Evolutionary conservation across 2,888 invertebrate genomes (phyloP), one percentile per base, ranked within the genome.

Genomic region (Melinaea marsaeus): DNA sequence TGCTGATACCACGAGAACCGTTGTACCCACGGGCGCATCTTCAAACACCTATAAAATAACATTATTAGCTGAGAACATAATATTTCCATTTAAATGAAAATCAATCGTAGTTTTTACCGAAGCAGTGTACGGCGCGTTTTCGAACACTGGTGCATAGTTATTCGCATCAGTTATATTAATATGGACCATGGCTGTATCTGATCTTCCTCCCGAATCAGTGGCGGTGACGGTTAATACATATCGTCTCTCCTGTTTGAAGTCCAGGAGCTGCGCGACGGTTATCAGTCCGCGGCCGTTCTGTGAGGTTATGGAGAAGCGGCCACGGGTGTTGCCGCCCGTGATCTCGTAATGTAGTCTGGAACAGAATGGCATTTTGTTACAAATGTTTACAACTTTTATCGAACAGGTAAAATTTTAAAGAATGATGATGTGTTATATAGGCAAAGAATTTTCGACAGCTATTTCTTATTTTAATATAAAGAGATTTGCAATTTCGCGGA

Each of bases 131-230:
- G 98, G 98, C 0, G 97, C 96, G 78, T 97, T 96, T 80, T 98
- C 97, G 78, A 99, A 99, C 1, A 95, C 95, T 0, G 98, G 98
- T 0, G 97, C 94, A 79, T 95, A 97, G 77, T 98, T 98, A 83
- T 99, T 99, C 0, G 98, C 98, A 85, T 98, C 98, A 0, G 97
- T 95, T 0, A 99, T 94, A 78, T 98, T 97, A 3, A 99, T 95
- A 77, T 97, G 95, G 13, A 99, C 96, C 60, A 96, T 95, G 0
- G 98, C 96, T 0, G 96, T 95, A 74, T 98, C 98, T 2, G 94
- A 95, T 57, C 97, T 90, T 0, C 97, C 97, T 0, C 97, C 98
- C 0, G 96, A 94, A 82, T 99, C 99, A 0, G 97, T 95, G 0
- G 98, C 98, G 0, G 95, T 95, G 0, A 96, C 93, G 0, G 96